phyloP scores from a whole-genome alignment of 2,797 vertebrate species.

The Rallus crepitans region DNA sequence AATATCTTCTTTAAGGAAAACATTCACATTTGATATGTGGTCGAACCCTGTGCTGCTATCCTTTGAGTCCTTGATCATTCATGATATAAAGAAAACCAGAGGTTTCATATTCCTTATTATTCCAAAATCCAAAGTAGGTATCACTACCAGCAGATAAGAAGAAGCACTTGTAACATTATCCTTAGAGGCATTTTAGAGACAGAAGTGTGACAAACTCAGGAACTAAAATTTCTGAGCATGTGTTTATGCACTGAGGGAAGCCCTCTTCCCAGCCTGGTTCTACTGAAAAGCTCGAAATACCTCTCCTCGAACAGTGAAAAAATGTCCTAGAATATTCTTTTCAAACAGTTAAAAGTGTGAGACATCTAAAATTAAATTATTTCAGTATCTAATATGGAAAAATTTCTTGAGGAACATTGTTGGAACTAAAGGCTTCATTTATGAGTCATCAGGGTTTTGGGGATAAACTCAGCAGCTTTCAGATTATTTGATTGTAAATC shows the following conservation, averaged over 20 bases:
- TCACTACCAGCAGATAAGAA: background rate
- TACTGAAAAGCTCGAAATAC: background rate
- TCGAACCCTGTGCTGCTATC: background rate
- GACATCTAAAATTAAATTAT: background rate
- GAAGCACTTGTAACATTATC: background rate
- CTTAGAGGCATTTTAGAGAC: constrained; percentile 11
- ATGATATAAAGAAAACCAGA: background rate
- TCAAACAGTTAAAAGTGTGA: background rate
- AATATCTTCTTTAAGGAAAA: background rate
- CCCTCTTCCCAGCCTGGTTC: background rate
- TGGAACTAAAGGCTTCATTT: background rate
- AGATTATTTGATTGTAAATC: background rate
- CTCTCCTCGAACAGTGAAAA: background rate
- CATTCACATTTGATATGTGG: background rate
- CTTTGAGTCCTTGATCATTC: background rate
- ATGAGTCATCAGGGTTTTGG: background rate
- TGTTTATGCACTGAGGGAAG: constrained; percentile 9
- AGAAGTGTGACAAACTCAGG: constrained; percentile 17
- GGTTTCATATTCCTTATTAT: background rate
- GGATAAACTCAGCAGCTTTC: background rate
- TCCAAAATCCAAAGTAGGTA: constrained; percentile 22
- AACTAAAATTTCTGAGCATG: constrained; percentile 21
- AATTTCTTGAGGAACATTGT: background rate
- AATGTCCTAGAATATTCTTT: background rate
- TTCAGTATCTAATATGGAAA: background rate